These are phyloP conservation scores for Eulithis prunata DNA, from an alignment of 2,888 invertebrate species.

Conservation along the genomic window DNA sequence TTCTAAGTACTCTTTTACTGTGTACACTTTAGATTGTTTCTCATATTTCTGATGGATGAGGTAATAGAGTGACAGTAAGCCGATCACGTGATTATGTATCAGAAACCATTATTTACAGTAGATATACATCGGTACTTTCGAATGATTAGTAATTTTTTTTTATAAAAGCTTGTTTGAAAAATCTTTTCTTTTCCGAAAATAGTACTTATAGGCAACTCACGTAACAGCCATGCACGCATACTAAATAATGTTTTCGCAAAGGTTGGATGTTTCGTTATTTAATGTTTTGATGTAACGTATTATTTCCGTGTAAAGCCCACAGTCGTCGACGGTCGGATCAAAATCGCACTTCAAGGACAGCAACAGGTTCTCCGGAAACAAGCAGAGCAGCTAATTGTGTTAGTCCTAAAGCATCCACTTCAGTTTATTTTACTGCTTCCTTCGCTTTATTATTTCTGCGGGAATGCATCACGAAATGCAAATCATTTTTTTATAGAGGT, in stretches of 20 bases:
- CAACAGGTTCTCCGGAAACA: slow-evolving; percentile 36
- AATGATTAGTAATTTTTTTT: background rate
- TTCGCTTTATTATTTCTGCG: background rate
- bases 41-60: no score
- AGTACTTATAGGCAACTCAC: background rate
- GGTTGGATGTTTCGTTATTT: slow-evolving; percentile 8
- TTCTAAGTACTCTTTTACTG: no score
- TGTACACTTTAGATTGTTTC: no score
- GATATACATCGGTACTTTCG: no score
- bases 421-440: slow-evolving; percentile 18
- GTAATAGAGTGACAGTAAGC: no score
- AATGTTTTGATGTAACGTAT: slow-evolving; percentile 23
- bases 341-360: slow-evolving; percentile 33
- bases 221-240: background rate
- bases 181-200: background rate
- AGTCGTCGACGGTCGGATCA: slow-evolving; percentile 25
- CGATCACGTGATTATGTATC: no score
- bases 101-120: no score
- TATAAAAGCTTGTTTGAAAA: slow-evolving; percentile 3
- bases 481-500: background rate
- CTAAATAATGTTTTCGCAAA: background rate
- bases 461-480: background rate
- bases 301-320: slow-evolving; percentile 28
- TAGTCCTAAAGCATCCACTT: slow-evolving; percentile 27
- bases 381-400: slow-evolving; percentile 34